Conservation (phyloP, 2,888 invertebrate genomes). For the Eupithecia tripunctaria region DNA sequence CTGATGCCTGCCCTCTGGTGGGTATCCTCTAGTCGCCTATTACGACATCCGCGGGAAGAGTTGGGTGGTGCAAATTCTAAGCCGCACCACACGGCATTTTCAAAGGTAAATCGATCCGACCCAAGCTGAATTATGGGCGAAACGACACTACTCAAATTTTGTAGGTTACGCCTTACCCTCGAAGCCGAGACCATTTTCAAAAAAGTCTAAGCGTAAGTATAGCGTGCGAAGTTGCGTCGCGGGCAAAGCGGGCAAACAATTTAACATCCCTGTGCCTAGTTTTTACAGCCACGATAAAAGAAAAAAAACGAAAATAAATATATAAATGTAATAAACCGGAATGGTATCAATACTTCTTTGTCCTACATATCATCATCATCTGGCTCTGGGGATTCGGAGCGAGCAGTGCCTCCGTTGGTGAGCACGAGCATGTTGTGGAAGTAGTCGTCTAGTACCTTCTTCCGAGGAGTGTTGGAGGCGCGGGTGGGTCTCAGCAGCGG, state of each 20-base stretch:
- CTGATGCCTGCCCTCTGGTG: too few relatives aligned
- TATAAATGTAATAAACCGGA: neutral
- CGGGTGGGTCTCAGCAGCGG: slow-evolving; percentile 64
- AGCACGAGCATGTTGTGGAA: slow-evolving; percentile 8
- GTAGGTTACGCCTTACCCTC: neutral
- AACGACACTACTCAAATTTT: too few relatives aligned
- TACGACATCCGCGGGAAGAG: too few relatives aligned
- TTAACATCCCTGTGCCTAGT: neutral
- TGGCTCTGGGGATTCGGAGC: neutral
- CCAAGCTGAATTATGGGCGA: neutral
- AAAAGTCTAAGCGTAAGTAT: too few relatives aligned
- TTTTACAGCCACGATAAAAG: neutral
- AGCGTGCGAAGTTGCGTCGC: neutral
- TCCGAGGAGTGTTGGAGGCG: slow-evolving; percentile 69
- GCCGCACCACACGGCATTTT: too few relatives aligned
- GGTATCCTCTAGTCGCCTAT: too few relatives aligned
- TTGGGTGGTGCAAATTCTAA: too few relatives aligned
- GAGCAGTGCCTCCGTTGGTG: neutral
- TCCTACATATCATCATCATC: neutral
- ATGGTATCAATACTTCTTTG: neutral
- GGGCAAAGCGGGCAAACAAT: neutral
- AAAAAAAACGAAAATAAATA: neutral
- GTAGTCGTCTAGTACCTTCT: slow-evolving; percentile 53
- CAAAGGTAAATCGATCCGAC: too few relatives aligned
- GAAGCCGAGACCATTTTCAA: neutral